These are phyloP conservation scores for Falco punctatus DNA, from an alignment of 2,113 vertebrate genomes.

Conservation along the genomic window DNA sequence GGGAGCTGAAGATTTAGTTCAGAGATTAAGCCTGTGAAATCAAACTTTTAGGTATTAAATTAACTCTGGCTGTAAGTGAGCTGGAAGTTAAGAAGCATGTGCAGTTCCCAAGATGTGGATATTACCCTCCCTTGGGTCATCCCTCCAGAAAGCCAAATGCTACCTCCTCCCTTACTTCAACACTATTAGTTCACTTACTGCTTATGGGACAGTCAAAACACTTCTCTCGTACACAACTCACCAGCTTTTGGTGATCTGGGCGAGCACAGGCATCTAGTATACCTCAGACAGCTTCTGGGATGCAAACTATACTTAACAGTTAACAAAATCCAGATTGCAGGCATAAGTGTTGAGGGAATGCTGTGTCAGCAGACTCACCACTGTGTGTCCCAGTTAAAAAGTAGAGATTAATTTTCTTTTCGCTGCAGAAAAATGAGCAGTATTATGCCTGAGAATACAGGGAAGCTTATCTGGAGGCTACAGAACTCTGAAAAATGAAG, in stretches of 20 bases:
- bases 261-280: fast-evolving
- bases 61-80: neutral
- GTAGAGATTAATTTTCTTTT: neutral
- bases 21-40: neutral
- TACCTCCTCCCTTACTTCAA: neutral
- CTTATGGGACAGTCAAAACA: neutral
- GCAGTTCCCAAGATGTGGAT: neutral
- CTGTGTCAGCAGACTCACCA: neutral
- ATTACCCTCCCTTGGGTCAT: neutral
- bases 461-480: neutral
- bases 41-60: neutral
- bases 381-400: neutral
- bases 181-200: neutral
- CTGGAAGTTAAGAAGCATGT: neutral
- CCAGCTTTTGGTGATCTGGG: neutral
- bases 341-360: neutral
- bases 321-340: neutral
- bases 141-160: neutral
- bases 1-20: neutral
- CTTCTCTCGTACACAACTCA: fast-evolving
- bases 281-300: neutral
- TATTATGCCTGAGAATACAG: neutral
- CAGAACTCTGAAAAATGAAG: neutral
- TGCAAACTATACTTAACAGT: neutral
- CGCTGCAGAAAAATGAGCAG: neutral